A percentile compares a stretch with the other conserved stretches of the same genome.
Conservation (phyloP, 2,888 invertebrate species). For the Athalia circularis region DNA sequence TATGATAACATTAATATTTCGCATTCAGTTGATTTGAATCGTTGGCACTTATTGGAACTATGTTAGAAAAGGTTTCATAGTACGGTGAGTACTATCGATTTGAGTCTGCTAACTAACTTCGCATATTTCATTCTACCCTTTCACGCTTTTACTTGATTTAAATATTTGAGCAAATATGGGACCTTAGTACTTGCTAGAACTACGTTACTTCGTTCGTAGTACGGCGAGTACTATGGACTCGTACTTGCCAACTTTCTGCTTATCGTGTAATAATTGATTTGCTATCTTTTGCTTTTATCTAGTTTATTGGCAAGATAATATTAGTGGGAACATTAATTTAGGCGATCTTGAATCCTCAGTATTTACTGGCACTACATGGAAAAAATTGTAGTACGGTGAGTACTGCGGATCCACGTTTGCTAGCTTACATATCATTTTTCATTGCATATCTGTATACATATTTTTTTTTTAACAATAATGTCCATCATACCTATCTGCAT, state of each 20-base stretch:
- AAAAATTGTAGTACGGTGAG: constrained; percentile 39
- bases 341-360: constrained; percentile 15
- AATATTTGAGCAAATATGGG: neutral
- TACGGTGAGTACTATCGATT: constrained; percentile 35
- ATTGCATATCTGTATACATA: neutral
- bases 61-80: constrained; percentile 22
- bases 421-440: neutral
- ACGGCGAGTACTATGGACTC: constrained; percentile 31
- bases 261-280: neutral
- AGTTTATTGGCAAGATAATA: neutral
- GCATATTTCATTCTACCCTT: neutral
- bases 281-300: neutral
- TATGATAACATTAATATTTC: neutral
- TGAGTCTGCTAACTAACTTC: neutral
- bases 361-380: constrained; percentile 28
- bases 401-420: constrained; percentile 23
- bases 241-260: neutral
- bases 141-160: neutral
- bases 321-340: neutral
- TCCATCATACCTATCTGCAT: neutral
- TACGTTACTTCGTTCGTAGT: constrained; percentile 20
- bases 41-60: constrained; percentile 29
- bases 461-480: neutral
- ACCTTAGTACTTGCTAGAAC: constrained; percentile 28
- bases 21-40: constrained; percentile 9